phyloP scores from a whole-genome alignment of 2,113 vertebrate species.

The Chascanopsetta lugubris region DNA sequence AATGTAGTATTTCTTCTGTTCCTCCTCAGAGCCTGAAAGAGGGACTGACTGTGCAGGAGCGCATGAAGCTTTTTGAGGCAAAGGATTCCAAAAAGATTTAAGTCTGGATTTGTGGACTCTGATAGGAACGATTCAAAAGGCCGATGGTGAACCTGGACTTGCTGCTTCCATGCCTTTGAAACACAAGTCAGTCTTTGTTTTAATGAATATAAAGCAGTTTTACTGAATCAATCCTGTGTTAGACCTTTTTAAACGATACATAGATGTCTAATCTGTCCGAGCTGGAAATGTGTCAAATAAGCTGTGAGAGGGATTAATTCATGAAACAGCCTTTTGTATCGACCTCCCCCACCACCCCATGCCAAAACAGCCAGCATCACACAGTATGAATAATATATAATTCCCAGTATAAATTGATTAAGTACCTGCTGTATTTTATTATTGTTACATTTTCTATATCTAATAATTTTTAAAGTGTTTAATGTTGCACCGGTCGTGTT shows the following conservation, averaged over 20 bases:
- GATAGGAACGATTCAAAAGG: slow-evolving; percentile 14
- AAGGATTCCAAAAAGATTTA: slow-evolving; percentile 95
- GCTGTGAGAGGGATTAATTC: slow-evolving; percentile 53
- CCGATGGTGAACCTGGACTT: slow-evolving; percentile 35
- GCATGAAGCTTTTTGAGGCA: slow-evolving; percentile 97
- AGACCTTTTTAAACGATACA: slow-evolving; percentile 26
- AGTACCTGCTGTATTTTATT: slow-evolving; percentile 80
- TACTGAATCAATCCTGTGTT: slow-evolving; percentile 42
- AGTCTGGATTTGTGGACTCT: slow-evolving; percentile 38
- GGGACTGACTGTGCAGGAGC: slow-evolving; percentile 95
- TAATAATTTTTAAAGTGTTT: slow-evolving; percentile 58
- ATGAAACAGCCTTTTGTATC: slow-evolving; percentile 56
- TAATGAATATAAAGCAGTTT: slow-evolving; percentile 25
- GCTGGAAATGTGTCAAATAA: slow-evolving; percentile 53
- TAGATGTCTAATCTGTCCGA: slow-evolving; percentile 39
- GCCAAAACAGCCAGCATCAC: slow-evolving; percentile 72
- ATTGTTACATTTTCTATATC: slow-evolving; percentile 72
- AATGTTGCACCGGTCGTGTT: slow-evolving; percentile 68
- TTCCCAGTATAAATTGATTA: slow-evolving; percentile 68
- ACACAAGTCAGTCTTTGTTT: slow-evolving; percentile 20
- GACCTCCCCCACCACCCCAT: slow-evolving; percentile 56
- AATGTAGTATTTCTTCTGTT: slow-evolving; percentile 11
- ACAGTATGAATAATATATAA: slow-evolving; percentile 73
- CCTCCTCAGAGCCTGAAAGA: slow-evolving; percentile 93
- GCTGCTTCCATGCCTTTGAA: slow-evolving; percentile 48